A percentile compares a stretch with the other conserved stretches of the same genome.
phyloP scores from a whole-genome alignment of 1,140 invertebrate genomes.

The Zaprionus capensis region DNA sequence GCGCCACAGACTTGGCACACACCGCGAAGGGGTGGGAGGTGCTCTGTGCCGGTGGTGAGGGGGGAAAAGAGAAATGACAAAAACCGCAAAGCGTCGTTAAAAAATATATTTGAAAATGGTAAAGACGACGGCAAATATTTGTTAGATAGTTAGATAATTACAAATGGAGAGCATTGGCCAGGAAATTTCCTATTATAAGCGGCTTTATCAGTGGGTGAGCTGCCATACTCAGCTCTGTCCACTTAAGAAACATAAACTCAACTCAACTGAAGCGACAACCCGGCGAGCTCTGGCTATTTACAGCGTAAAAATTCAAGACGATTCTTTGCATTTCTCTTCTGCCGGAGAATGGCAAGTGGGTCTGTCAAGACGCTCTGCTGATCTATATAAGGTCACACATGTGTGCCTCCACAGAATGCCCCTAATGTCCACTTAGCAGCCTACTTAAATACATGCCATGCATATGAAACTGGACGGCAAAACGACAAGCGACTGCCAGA shows the following conservation, averaged over 20 bases:
- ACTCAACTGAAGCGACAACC: background rate
- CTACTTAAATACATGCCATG: constrained; percentile 77
- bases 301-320: constrained; percentile 44
- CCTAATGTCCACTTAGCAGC: constrained; percentile 78
- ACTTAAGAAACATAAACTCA: constrained; percentile 8
- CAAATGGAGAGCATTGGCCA: constrained; percentile 28
- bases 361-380: constrained; percentile 55
- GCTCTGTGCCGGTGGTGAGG: background rate
- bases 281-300: constrained; percentile 39
- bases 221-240: constrained; percentile 19
- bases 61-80: constrained; percentile 42
- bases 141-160: constrained; percentile 52
- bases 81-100: constrained; percentile 70
- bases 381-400: constrained; percentile 78
- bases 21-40: constrained; percentile 18
- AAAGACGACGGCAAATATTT: constrained; percentile 48
- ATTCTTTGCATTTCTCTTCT: constrained; percentile 63
- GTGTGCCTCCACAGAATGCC: constrained; percentile 69
- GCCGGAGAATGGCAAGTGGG: constrained; percentile 57
- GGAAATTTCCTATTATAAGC: background rate
- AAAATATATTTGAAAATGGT: constrained; percentile 58
- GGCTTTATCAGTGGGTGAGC: constrained; percentile 8
- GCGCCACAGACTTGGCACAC: constrained; percentile 42
- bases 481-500: constrained; percentile 13
- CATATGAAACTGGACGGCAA: constrained; percentile 61